These are phyloP conservation scores for Apodemus speciosus DNA, from an alignment of 2,113 vertebrate genomes.

Conservation along the genomic window DNA sequence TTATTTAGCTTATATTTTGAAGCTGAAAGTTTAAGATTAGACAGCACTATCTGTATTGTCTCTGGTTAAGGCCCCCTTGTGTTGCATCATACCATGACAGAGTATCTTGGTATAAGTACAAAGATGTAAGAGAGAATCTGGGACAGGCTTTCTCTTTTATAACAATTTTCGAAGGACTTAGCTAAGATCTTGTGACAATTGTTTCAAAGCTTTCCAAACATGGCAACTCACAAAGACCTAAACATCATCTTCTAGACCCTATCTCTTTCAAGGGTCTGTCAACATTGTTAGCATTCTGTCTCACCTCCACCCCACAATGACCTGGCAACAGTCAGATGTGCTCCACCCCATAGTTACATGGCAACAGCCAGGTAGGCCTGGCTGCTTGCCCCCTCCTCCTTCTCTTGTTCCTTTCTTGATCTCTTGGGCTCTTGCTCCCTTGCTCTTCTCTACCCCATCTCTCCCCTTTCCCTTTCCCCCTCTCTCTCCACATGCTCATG, in stretches of 20 bases:
- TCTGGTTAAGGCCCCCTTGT: not conserved
- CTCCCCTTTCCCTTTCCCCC: no score
- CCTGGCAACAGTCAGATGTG: no score
- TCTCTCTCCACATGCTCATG: no score
- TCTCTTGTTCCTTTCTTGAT: no score
- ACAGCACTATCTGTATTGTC: not conserved
- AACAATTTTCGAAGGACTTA: not conserved
- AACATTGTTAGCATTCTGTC: not conserved
- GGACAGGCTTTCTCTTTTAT: not conserved
- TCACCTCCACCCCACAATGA: no score
- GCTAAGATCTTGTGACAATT: not conserved
- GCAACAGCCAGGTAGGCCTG: no score
- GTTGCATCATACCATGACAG: not conserved
- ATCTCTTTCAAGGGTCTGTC: not conserved
- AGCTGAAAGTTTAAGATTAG: not conserved
- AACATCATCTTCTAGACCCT: no score
- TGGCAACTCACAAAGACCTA: not conserved
- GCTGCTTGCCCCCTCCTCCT: no score
- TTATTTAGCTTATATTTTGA: not conserved
- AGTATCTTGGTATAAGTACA: not conserved
- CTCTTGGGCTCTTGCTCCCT: no score
- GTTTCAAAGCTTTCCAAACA: not conserved
- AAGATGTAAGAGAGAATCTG: not conserved
- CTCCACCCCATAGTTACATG: no score
- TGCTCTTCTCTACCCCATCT: no score